These are phyloP conservation scores for Branchellion lobata DNA, from an alignment of 2,888 invertebrate species.

Conservation along the genomic window DNA sequence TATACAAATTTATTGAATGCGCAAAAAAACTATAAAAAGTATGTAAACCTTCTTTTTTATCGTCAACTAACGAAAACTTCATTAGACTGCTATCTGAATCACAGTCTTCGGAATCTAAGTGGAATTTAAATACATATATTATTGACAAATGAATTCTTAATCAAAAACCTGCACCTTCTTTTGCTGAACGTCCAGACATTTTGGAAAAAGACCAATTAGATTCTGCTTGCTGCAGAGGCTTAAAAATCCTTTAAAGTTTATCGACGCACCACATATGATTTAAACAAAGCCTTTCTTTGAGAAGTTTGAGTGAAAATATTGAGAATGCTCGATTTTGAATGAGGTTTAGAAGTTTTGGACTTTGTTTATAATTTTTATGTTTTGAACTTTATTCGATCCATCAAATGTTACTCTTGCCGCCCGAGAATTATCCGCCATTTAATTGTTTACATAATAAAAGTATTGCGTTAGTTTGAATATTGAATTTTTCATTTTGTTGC, in stretches of 20 bases:
- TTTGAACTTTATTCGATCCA: background rate
- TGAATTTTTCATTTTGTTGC: too few species aligned
- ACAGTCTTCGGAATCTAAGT: background rate
- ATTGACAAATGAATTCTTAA: background rate
- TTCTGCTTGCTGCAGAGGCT: background rate
- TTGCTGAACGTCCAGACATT: background rate
- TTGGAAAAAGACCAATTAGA: background rate
- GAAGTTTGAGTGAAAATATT: background rate
- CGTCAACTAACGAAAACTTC: constrained; percentile 2
- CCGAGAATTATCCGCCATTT: constrained; percentile 36
- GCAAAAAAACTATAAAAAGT: too few species aligned
- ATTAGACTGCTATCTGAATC: constrained; percentile 11
- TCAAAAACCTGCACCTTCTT: background rate
- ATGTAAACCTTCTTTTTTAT: background rate
- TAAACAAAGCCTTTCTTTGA: background rate
- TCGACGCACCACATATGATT: background rate
- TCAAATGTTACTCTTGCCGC: constrained; percentile 26
- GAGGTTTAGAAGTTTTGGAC: too few species aligned
- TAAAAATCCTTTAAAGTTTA: background rate
- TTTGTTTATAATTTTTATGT: background rate
- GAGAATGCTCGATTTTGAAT: background rate
- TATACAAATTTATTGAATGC: too few species aligned
- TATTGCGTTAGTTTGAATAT: background rate
- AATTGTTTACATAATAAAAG: constrained; percentile 39
- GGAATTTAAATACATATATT: background rate